These are phyloP conservation scores for Hesperophylax magnus DNA, from an alignment of 1,140 invertebrate species.

Conservation along the genomic window DNA sequence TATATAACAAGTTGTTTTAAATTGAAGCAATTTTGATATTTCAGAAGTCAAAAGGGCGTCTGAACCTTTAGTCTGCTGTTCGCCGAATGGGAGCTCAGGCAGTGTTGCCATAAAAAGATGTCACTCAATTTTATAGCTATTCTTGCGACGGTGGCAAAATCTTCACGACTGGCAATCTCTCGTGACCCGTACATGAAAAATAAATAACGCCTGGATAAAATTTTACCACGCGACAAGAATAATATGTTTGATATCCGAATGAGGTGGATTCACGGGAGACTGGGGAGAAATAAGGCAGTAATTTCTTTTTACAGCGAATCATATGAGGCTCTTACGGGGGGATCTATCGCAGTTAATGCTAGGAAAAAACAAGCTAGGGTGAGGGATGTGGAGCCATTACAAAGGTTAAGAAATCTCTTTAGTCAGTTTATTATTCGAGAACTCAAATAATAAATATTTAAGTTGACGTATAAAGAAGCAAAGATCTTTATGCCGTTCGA, in stretches of 20 bases:
- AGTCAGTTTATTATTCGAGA: neutral
- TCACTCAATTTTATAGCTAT: conserved; percentile 29
- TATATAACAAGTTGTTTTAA: too few relatives aligned
- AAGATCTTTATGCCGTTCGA: too few relatives aligned
- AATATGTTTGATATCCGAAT: conserved; percentile 14
- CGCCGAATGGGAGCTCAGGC: neutral
- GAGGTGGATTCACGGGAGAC: neutral
- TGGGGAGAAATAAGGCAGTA: conserved; percentile 22
- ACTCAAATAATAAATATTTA: too few relatives aligned
- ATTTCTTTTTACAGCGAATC: conserved; percentile 42
- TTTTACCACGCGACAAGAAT: conserved; percentile 12
- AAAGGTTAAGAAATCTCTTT: conserved; percentile 22
- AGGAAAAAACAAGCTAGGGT: conserved; percentile 27
- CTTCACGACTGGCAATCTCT: conserved; percentile 5
- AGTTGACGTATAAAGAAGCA: too few relatives aligned
- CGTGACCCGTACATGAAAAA: conserved; percentile 27
- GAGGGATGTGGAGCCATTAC: neutral
- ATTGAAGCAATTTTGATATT: too few relatives aligned
- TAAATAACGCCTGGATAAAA: conserved; percentile 26
- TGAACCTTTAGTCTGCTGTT: too few relatives aligned
- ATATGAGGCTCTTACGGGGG: conserved; percentile 29
- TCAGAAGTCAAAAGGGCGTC: too few relatives aligned
- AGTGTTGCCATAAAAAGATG: conserved; percentile 31
- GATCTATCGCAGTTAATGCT: conserved; percentile 36
- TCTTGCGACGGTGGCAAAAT: conserved; percentile 21